Percentiles rank a stretch among this genome's conserved stretches.
Evolutionary conservation across 2,113 vertebrate genomes (phyloP).

Genomic region (Vulpes lagopus): DNA sequence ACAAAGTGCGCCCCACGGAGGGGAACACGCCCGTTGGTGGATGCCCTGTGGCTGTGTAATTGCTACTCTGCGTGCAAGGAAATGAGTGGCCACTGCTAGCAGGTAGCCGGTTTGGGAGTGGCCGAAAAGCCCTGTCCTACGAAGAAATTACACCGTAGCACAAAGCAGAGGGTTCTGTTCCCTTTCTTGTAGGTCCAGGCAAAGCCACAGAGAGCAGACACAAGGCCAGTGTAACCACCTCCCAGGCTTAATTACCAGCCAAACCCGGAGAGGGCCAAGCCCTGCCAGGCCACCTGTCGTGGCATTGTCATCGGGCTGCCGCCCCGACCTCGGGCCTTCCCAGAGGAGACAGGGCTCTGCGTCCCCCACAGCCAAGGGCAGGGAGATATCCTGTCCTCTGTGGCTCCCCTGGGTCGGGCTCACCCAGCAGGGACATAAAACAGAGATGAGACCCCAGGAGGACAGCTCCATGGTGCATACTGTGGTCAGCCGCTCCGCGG

Average conservation of each 20-base stretch:
- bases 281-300: constrained; percentile 33
- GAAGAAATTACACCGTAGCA: constrained; percentile 79
- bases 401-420: neutral
- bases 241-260: constrained; percentile 79
- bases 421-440: neutral
- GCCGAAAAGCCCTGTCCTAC: constrained; percentile 61
- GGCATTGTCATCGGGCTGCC: neutral
- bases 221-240: constrained; percentile 76
- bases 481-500: neutral
- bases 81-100: constrained; percentile 67
- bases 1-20: constrained; percentile 64
- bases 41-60: constrained; percentile 64
- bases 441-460: neutral
- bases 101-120: constrained; percentile 71
- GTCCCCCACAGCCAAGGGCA: neutral
- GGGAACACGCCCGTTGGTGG: neutral
- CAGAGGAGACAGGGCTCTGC: neutral
- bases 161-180: constrained; percentile 44
- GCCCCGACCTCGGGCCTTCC: neutral
- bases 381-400: neutral
- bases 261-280: constrained; percentile 73
- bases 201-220: neutral
- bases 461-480: neutral
- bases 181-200: constrained; percentile 48
- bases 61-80: constrained; percentile 60